Conservation (phyloP, 2,888 invertebrate species). For the Napeogenes sylphis region DNA sequence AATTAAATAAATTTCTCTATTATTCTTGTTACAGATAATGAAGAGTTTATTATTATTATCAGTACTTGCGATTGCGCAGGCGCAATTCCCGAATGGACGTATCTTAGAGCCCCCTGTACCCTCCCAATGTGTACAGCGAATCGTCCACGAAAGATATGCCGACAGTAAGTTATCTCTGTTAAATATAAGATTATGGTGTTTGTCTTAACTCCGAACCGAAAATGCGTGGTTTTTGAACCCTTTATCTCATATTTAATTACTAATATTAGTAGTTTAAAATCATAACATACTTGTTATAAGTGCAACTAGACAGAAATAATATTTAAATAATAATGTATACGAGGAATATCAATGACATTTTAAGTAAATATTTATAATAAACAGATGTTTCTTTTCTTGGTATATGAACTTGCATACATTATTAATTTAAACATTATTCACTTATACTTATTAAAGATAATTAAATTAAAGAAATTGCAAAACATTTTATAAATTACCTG, state of each 20-base stretch:
- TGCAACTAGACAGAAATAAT: too few species aligned
- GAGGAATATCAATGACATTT: too few species aligned
- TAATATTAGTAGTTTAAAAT: neutral
- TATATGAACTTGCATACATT: neutral
- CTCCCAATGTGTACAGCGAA: slow-evolving; percentile 84
- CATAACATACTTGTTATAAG: too few species aligned
- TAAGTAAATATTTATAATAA: too few species aligned
- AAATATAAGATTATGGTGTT: slow-evolving; percentile 2
- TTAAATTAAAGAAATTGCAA: neutral
- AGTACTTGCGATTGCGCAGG: slow-evolving; percentile 57
- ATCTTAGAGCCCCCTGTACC: slow-evolving; percentile 88
- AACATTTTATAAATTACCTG: too few species aligned
- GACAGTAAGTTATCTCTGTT: slow-evolving; percentile 78
- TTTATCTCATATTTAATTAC: slow-evolving; percentile 1
- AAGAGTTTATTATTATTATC: slow-evolving; percentile 49
- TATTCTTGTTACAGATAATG: slow-evolving; percentile 65
- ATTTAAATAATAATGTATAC: too few species aligned
- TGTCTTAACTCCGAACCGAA: neutral
- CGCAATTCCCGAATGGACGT: slow-evolving; percentile 87
- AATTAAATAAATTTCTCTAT: neutral
- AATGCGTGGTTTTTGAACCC: neutral
- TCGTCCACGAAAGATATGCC: slow-evolving; percentile 83
- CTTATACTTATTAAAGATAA: neutral
- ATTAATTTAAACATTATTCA: neutral
- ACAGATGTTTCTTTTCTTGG: neutral